Base-by-base conservation (phyloP, 2,113 vertebrate genomes). In the Baryphthengus martii region DNA sequence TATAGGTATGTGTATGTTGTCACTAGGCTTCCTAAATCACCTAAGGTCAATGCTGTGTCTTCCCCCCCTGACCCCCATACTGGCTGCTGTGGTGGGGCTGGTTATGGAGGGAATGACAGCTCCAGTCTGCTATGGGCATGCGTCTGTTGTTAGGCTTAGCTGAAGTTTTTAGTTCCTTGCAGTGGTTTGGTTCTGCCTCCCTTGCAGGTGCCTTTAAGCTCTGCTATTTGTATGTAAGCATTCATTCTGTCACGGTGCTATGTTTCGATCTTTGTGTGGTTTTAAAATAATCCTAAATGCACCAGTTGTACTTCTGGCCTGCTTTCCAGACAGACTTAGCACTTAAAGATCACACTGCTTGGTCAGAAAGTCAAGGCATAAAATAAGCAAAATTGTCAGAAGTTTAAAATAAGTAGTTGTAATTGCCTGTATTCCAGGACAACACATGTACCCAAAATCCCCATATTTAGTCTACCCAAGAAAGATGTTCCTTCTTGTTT, bases 91-190 rank as follows among this genome's bases (percentile, higher is more conserved):
- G 40, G 6, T 26, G 29, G 35, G 44, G 33, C 49, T 79, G 70
- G 9, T 11, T 1, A 29, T 0, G 2, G 37, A 37, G 39, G 50
- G 37, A 44, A 15, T 0, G 9, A 25, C 6, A 39, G 24, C 7
- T 82, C 35, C 47, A 11, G 9, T 23, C 40, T 52, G 7, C 10
- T 49, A 7, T 19, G 23, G 10, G 37, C 10, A 11, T 31, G 21
- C 3, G 5, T 5, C 26, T 3, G 3, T 11, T 72, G 47, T 23
- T 44, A 77, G 25, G 40, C 52, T 78, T 31, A 63, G 53, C 52
- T 52, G 52, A 33, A 49, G 40, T 47, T 85, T n/a, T 9, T 29
- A 42, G 17, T 42, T 35, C 24, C 73, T 68, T 0, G 5, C 47
- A 33, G 25, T 9, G 44, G 40, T 85, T 44, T 75, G 45, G 33